Base-by-base conservation (phyloP, 2,113 vertebrate genomes). In the Heloderma charlesbogerti region DNA sequence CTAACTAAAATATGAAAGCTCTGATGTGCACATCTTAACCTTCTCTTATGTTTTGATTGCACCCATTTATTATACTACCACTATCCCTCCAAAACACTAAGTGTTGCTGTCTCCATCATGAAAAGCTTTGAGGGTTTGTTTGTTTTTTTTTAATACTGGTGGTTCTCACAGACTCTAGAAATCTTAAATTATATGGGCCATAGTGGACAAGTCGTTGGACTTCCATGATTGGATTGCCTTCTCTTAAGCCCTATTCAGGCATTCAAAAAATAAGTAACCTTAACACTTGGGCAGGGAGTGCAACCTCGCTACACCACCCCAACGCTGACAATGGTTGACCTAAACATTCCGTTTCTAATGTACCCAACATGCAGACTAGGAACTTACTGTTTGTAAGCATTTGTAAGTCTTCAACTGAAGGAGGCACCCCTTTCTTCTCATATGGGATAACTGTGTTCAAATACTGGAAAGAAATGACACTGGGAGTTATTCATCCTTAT, bases 391-490 rank as follows among this genome's bases (percentile, higher is more conserved):
- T 99, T 67, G 99, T 99, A 94, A 99, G 97, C 98, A 99, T 99
- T 97, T 99, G 99, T 95, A 99, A 98, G 95, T 99, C 99, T 63
- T 99, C 99, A 0, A 99, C 98, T 0, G 99, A 98, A 1, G 98
- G 99, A 7, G 98, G 98, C 0, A 95, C 97, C 43, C 95, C 97
- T 92, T 99, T 99, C 97, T 99, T 99, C 98, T 99, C 99, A 0
- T 98, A 99, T 9, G 99, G 99, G 92, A 99, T 99, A 92, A 99
- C 99, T 0, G 99, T 99, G 96, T 99, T 99, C 95, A 99, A 97
- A 96, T 99, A 99, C 99, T 99, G 95, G 13, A 88, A 87, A 85
- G 93, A 93, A 94, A 88, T n/a, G 9, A 63, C 4, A 74, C 1
- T 8, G 31, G 43, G 18, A 69, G 3, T 80, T 63, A 79, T 69